Evolutionary conservation across 2,888 invertebrate genomes (phyloP), one percentile per base, ranked within the genome.

Genomic region (Cephalotes varians): DNA sequence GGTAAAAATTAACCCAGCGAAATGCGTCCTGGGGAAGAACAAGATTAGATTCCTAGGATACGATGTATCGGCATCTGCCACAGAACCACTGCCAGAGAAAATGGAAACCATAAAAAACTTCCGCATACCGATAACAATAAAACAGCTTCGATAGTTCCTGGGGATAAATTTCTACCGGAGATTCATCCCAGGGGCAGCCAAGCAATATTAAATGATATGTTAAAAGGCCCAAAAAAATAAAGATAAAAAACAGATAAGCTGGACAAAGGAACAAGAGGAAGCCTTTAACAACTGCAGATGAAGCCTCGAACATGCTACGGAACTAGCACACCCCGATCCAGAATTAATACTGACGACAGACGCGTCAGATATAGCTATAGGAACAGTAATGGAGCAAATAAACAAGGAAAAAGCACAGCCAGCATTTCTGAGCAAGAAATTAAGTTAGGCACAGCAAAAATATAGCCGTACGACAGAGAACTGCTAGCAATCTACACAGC

Each of bases 171-270:
- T 58, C 31, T 58, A 58, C 1, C 1, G 18, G 2, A 18, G 31
- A 28, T 58, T 18, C 18, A 28, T 58, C 2, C 31, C 28, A 5
- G 25, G 21, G 2, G 54, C 54, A 5, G 21, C 21, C 0, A 21
- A 25, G 54, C 12, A 0, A 0, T 7, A 9, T 9, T n/a, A 3
- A 18, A 34, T 1, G 31, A 31, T 1, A 34, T 5, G 7, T n/a
- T 1, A 31, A 31, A 18, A 34, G 28, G 5, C 2, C 60, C 0
- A n/a, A n/a, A n/a, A n/a, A n/a, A n/a, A n/a, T n/a, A 18, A 34
- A 7, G 15, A 18, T 5, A 31, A 60, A 34, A 2, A n/a, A 0
- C 9, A 0, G n/a, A n/a, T n/a, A 1, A 0, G 0, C 1, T 31
- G 31, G 34, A 31, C 25, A 2, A 21, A 3, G 10, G 12, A 1